Percentiles rank a stretch among this genome's conserved stretches.
Evolutionary conservation across 2,888 invertebrate genomes (phyloP).

Genomic region (Norana najaformis): DNA sequence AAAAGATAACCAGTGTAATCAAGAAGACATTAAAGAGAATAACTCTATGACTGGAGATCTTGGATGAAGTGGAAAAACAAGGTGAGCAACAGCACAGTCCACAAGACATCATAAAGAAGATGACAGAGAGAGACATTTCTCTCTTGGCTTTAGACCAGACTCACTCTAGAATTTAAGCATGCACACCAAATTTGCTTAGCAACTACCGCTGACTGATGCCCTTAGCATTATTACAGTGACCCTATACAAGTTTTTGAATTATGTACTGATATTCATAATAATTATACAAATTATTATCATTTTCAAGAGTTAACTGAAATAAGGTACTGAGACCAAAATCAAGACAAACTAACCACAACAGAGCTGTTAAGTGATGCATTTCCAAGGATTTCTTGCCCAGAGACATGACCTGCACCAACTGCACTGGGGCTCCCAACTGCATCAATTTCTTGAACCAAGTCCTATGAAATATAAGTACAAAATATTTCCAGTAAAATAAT

Average conservation of each 20-base stretch:
- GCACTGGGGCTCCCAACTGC: not conserved
- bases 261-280: not conserved
- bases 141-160: no score
- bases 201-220: no score
- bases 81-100: no score
- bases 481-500: not conserved
- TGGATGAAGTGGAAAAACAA: no score
- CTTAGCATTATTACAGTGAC: no score
- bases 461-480: not conserved
- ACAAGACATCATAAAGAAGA: no score
- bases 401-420: not conserved
- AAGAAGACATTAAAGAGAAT: no score
- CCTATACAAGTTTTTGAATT: not conserved
- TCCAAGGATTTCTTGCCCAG: not conserved
- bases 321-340: not conserved
- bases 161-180: no score
- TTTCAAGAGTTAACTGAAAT: not conserved
- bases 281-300: not conserved
- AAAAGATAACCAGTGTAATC: no score
- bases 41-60: no score
- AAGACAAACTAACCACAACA: constrained; percentile 21
- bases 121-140: no score
- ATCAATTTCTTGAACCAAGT: constrained; percentile 19
- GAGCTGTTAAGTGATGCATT: not conserved
- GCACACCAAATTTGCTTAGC: no score